Conservation (phyloP, 2,888 invertebrate species). For the Callimorpha dominula region DNA sequence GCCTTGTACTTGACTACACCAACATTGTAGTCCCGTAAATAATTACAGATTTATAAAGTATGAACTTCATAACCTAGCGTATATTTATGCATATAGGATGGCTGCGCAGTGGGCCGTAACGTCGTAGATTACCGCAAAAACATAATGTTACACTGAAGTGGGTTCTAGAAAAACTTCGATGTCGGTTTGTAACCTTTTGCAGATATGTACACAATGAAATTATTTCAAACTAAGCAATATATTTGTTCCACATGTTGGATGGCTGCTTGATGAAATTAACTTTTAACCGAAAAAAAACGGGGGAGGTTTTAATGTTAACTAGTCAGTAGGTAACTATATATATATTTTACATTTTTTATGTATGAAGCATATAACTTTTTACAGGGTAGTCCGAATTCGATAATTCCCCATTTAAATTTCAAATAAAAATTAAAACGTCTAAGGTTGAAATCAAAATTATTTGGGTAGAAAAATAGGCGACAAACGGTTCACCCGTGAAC, state of each 20-base stretch:
- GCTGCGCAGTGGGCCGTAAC: slow-evolving; percentile 34
- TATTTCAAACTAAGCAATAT: not conserved
- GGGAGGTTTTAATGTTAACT: too few relatives aligned
- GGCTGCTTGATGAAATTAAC: too few relatives aligned
- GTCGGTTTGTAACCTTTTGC: slow-evolving; percentile 20
- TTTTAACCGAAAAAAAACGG: too few relatives aligned
- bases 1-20: not conserved
- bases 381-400: too few relatives aligned
- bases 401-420: too few relatives aligned
- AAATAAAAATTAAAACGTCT: too few relatives aligned
- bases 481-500: too few relatives aligned
- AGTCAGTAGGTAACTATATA: too few relatives aligned
- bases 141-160: slow-evolving; percentile 45
- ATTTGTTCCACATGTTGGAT: not conserved
- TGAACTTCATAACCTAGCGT: not conserved
- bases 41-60: not conserved
- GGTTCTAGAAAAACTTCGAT: slow-evolving; percentile 23
- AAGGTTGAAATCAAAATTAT: too few relatives aligned
- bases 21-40: not conserved
- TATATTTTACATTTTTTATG: too few relatives aligned
- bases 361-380: too few relatives aligned
- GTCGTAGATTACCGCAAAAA: slow-evolving; percentile 51
- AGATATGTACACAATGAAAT: not conserved
- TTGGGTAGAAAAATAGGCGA: too few relatives aligned
- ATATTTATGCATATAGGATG: slow-evolving; percentile 22